Conservation (phyloP, 2,113 vertebrate genomes). For the Channa argus region DNA sequence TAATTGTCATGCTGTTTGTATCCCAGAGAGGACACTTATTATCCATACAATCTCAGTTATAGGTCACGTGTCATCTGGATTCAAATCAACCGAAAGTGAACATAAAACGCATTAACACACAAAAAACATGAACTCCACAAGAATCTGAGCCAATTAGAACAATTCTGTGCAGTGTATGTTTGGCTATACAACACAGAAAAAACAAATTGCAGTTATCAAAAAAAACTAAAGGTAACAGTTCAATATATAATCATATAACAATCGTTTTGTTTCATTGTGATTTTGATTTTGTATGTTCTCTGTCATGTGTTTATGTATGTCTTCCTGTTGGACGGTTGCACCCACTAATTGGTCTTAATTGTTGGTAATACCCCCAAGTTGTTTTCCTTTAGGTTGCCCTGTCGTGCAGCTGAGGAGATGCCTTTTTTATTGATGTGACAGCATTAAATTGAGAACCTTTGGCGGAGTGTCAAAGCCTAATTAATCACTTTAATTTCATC, state of each 20-base stretch:
- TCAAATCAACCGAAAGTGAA: too few relatives aligned
- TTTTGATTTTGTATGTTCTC: slow-evolving; percentile 32
- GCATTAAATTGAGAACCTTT: slow-evolving; percentile 85
- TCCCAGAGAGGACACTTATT: too few relatives aligned
- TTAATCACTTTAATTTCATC: slow-evolving; percentile 85
- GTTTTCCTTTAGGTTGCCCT: slow-evolving; percentile 76
- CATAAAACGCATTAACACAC: too few relatives aligned
- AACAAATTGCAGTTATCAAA: too few relatives aligned
- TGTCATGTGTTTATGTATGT: slow-evolving; percentile 66
- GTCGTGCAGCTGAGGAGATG: slow-evolving; percentile 71
- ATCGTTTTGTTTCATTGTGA: neutral
- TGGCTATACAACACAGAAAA: neutral
- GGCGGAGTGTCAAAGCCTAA: slow-evolving; percentile 83
- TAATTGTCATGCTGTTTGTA: too few relatives aligned
- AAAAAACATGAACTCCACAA: too few relatives aligned
- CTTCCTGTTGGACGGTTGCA: slow-evolving; percentile 64
- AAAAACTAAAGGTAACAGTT: too few relatives aligned
- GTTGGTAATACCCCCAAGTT: slow-evolving; percentile 80
- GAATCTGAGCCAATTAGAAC: too few relatives aligned
- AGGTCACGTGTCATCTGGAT: too few relatives aligned
- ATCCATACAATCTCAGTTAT: too few relatives aligned
- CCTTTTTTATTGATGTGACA: slow-evolving; percentile 86
- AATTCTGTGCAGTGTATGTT: too few relatives aligned
- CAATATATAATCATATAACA: neutral
- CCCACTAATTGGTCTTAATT: slow-evolving; percentile 85